Conservation (phyloP, 2,888 invertebrate genomes). For the Plebejus argus region DNA sequence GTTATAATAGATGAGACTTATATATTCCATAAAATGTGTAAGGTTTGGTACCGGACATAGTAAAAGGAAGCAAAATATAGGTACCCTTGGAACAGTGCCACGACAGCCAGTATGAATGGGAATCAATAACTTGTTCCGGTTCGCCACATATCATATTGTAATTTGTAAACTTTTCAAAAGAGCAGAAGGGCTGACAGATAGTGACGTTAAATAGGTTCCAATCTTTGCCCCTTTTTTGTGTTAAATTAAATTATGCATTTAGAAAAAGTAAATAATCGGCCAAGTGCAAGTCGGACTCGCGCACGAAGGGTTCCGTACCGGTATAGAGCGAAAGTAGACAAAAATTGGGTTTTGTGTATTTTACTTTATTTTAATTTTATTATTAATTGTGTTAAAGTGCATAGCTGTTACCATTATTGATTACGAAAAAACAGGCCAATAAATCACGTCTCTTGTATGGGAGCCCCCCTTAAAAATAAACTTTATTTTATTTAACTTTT, state of each 20-base stretch:
- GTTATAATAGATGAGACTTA: no score
- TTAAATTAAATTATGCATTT: not conserved
- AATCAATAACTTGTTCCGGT: conserved; percentile 14
- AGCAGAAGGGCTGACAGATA: not conserved
- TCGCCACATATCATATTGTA: not conserved
- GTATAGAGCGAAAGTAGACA: no score
- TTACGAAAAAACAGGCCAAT: no score
- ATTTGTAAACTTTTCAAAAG: not conserved
- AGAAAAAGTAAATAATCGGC: not conserved
- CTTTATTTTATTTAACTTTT: no score
- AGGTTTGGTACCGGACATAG: not conserved
- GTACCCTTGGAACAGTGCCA: conserved; percentile 20
- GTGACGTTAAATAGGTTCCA: not conserved
- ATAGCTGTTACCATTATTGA: no score
- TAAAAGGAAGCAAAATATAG: conserved; percentile 11
- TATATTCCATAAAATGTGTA: not conserved
- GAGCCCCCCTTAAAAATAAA: no score
- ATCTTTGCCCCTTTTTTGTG: not conserved
- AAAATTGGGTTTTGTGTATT: no score
- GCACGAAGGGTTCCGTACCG: no score
- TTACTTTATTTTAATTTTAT: no score
- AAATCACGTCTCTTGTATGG: no score
- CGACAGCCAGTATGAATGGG: not conserved
- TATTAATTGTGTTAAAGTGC: no score
- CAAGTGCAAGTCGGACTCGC: no score